Evolutionary conservation across 1,140 invertebrate genomes (phyloP), one percentile per base, ranked within the genome.

Genomic region (Nilaparvata lugens): DNA sequence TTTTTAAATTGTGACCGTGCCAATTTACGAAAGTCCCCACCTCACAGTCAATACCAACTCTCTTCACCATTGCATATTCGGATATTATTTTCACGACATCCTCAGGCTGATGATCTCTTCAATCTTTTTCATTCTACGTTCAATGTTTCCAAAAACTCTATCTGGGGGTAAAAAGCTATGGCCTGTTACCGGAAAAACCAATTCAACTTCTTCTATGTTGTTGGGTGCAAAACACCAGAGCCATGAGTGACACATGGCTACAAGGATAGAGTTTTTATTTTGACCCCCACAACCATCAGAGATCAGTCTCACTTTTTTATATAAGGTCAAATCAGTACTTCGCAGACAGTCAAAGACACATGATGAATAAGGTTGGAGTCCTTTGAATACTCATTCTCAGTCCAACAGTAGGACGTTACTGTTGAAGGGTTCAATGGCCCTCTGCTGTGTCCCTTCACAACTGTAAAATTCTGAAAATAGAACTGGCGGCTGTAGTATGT

Each of bases 391-490:
- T 67, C 53, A 28, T 66, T 63, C 65, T 74, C 71, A 7, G 64
- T 70, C 69, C 71, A 73, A 24, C 18, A 16, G 56, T 69, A 72
- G 9, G 60, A 42, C 35, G 60, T 66, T 0, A 70, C 66, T 64
- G 69, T 72, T 28, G 66, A 60, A 25, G 42, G 59, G 9, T 18
- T 60, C 23, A 70, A 56, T 53, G 56, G 60, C n/a, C 3, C 38
- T 63, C 70, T 70, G 18, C 69, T 74, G 51, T 28, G 28, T 45
- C 71, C 72, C 23, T 51, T 23, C 7, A 71, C 67, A 16, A 70
- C 63, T 18, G 70, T 69, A 45, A 74, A 71, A 62, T 73, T 74
- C 52, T 74, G 69, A 19, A 67, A 60, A 58, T 73, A 73, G 4
- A 73, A 13, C 56, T 74, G 68, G 16, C 69, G 56, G 4, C 35